Base-by-base conservation (phyloP, 2,797 vertebrate genomes). In the Mormyrus proboscirostris region DNA sequence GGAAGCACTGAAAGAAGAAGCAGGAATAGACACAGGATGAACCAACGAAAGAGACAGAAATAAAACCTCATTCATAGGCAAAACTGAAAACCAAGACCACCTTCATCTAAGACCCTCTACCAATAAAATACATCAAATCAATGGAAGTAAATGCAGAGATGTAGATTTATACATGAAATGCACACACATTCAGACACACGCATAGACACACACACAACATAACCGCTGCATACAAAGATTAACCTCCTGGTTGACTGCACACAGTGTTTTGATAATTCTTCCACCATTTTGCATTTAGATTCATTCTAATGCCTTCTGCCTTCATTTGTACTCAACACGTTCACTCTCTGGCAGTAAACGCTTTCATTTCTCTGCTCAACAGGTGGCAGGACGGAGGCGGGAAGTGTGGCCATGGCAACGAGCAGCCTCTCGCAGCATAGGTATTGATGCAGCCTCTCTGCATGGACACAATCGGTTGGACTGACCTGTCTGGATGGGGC, bases 371-470 rank as follows among this genome's bases (percentile, higher is more conserved):
- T 92, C 91, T 85, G 91, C 93, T 95, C 95, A 94, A 96, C 96
- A 96, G 95, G 96, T 96, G 96, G 93, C 92, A 91, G 91, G 91
- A 94, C 94, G 92, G 92, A 91, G 92, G 92, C 92, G 91, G 93
- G 93, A 94, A 92, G 94, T 93, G 95, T 96, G 94, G 93, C 94
- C 91, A 95, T 95, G 93, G 96, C 91, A 94, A 96, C 94, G 33
- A n/a, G 84, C 90, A 92, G 57, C 33, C 91, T 92, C 93, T 93
- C 22, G 59, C 92, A 90, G 90, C 59, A 89, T 84, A 73, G 65
- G 62, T 55, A 76, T 57, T 47, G 90, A 92, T 91, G 92, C 87
- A 14, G 90, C 33, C 38, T 86, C 76, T 90, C 49, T 83, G 90
- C 91, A 50, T 19, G 19, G 50, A 38, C 88, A 47, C 47, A 25